Evolutionary conservation across 2,797 vertebrate species (phyloP).

Genomic region (Tenualosa ilisha): DNA sequence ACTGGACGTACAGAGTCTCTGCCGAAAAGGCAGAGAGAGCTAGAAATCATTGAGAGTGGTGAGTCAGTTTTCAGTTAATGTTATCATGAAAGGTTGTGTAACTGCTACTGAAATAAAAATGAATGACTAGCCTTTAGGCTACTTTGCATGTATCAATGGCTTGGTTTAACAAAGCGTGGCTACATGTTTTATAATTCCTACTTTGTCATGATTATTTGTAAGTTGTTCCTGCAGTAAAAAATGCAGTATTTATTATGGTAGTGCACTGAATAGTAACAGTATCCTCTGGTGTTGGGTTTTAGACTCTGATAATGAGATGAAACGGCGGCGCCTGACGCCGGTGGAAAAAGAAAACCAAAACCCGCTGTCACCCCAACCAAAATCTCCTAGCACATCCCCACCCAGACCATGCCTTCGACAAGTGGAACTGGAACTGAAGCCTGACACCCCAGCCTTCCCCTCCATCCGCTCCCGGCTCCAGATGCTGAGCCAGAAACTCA

Average conservation of each 20-base stretch:
- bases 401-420: constrained; percentile 30
- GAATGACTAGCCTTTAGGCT: neutral
- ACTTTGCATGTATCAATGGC: neutral
- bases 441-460: constrained; percentile 68
- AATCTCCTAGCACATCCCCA: constrained; percentile 42
- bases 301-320: constrained; percentile 65
- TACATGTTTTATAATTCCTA: no score
- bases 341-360: constrained; percentile 65
- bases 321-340: constrained; percentile 66
- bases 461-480: constrained; percentile 69
- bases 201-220: no score
- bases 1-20: neutral
- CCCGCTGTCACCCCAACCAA: constrained; percentile 41
- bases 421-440: constrained; percentile 59
- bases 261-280: no score
- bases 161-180: neutral
- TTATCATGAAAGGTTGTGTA: neutral
- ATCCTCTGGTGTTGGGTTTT: neutral
- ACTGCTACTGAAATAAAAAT: neutral
- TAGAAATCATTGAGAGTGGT: neutral
- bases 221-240: no score
- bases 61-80: neutral
- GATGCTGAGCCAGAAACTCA: constrained; percentile 64
- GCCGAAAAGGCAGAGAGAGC: neutral
- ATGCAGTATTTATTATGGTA: no score